Base-by-base conservation (phyloP, 2,797 vertebrate species). In the Enteromius trimaculatus region DNA sequence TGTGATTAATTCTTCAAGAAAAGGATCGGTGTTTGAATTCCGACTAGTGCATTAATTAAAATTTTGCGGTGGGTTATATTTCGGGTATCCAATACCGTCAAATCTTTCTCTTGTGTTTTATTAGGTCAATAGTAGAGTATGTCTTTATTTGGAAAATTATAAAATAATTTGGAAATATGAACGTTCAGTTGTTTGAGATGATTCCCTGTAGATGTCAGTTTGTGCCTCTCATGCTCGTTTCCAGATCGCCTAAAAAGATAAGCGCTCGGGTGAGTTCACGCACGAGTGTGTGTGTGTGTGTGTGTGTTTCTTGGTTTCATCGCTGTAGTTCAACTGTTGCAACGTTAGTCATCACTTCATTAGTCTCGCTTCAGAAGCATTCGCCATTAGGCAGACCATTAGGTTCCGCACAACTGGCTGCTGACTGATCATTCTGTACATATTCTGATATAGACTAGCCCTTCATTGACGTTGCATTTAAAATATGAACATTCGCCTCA, bases 341-440 rank as follows among this genome's bases (percentile, higher is more conserved):
- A 81, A 60, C 44, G 74, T 80, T 71, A 85, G 51, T 87, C 85
- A 89, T 85, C 85, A 86, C 84, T 87, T 77, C 71, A 82, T 85
- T 84, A 88, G 79, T 84, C 58, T 82, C 62, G 66, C 84, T 82
- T 78, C 74, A 74, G n/a, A 60, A 74, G 53, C 74, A 39, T 83
- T 74, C 62, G 49, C 68, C 29, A 82, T 83, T 74, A 83, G 55
- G 7, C 77, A 76, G 71, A 53, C 77, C 60, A 49, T 79, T 74
- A 71, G 31, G 16, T 65, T 70, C 47, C 49, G 16, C 66, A 78
- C 68, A 83, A 83, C 53, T 62, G 65, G 39, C 74, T 79, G 62
- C 76, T 74, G 80, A 74, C 76, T 81, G 80, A 82, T 79, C 84
- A 65, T 78, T 83, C 65, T 82, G 62, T 77, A 77, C 72, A 68